Percentiles rank a stretch among this genome's conserved stretches.
Conservation (phyloP, 2,797 vertebrate species). For the Melanotaenia pygmaea region DNA sequence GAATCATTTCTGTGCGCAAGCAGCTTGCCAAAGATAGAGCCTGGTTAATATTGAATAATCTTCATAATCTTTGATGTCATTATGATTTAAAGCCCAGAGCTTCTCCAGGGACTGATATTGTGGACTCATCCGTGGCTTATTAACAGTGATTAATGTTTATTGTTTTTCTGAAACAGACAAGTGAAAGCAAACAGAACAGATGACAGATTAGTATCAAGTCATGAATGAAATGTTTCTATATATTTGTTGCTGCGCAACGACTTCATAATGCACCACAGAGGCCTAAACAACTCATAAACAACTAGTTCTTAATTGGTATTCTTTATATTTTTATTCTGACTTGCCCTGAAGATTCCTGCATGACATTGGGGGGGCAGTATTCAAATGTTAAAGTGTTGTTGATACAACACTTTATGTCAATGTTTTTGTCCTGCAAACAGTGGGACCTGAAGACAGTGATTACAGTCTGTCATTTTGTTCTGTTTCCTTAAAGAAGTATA, state of each 20-base stretch:
- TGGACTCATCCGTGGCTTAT: slow-evolving; percentile 31
- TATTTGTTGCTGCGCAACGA: not conserved
- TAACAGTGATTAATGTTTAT: slow-evolving; percentile 26
- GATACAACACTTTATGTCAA: not conserved
- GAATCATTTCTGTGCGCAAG: slow-evolving; percentile 3
- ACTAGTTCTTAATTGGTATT: slow-evolving; percentile 8
- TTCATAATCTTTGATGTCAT: slow-evolving; percentile 37
- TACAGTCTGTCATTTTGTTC: not conserved
- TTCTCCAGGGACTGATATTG: slow-evolving; percentile 15
- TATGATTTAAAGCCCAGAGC: slow-evolving; percentile 27
- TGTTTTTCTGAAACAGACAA: slow-evolving; percentile 23
- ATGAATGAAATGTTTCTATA: not conserved
- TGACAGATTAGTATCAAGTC: not conserved
- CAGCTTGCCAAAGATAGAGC: slow-evolving; percentile 16
- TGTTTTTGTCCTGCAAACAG: not conserved
- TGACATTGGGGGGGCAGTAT: not conserved
- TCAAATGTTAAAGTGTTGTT: not conserved
- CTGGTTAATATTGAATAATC: slow-evolving; percentile 15
- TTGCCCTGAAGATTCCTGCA: not conserved
- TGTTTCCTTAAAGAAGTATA: not conserved
- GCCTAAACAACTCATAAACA: not conserved
- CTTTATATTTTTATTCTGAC: not conserved
- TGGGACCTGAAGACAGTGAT: not conserved
- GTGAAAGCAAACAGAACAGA: slow-evolving; percentile 18
- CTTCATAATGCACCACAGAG: slow-evolving; percentile 8